Percentiles rank a stretch among this genome's conserved stretches.
Conservation (phyloP, 2,797 vertebrate species). For the Acrocephalus scirpaceus region DNA sequence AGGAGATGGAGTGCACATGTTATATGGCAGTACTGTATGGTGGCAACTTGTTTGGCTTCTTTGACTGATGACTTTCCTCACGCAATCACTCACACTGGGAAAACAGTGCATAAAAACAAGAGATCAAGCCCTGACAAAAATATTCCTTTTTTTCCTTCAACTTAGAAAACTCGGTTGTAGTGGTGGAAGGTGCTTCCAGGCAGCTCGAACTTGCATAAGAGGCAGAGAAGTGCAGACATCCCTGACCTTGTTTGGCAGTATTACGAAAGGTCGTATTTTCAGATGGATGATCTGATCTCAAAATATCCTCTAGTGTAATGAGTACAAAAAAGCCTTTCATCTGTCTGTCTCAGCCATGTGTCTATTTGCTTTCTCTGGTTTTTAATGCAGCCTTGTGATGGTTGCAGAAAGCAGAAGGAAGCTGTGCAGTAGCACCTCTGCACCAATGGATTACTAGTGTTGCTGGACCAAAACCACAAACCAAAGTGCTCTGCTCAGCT, state of each 20-base stretch:
- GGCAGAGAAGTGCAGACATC: background rate
- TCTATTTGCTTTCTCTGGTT: background rate
- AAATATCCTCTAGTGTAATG: slow-evolving; percentile 36
- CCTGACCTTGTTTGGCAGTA: slow-evolving; percentile 16
- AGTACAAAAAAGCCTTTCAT: slow-evolving; percentile 26
- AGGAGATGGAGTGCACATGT: background rate
- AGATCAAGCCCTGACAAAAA: background rate
- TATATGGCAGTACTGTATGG: background rate
- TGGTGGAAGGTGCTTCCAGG: background rate
- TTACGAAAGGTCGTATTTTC: slow-evolving; percentile 36
- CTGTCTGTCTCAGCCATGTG: background rate
- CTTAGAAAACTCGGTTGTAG: background rate
- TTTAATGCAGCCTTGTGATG: background rate
- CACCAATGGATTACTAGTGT: background rate
- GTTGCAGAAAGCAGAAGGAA: background rate
- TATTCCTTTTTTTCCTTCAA: background rate
- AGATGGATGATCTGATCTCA: slow-evolving; percentile 22
- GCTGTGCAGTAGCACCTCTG: background rate
- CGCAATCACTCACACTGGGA: background rate
- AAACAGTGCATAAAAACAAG: slow-evolving; percentile 2
- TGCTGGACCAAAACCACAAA: background rate
- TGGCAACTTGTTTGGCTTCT: background rate
- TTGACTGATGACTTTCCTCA: background rate
- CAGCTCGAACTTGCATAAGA: background rate
- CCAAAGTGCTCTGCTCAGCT: background rate